These are phyloP conservation scores for Apis cerana DNA, from an alignment of 1,140 invertebrate genomes.

Conservation along the genomic window DNA sequence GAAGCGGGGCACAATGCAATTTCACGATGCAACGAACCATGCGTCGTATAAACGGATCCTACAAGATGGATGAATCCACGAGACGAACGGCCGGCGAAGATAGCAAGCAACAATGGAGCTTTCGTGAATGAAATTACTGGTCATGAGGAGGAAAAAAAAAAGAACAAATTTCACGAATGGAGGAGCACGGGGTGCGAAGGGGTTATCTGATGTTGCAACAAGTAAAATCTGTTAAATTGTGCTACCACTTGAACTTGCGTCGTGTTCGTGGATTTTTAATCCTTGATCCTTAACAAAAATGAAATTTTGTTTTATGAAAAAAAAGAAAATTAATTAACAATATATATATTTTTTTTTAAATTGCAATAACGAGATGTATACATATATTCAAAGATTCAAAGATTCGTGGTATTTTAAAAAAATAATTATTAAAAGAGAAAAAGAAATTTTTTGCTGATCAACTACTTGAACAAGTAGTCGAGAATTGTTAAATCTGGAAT, in stretches of 20 bases:
- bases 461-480: too few relatives aligned
- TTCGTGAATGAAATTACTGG: conserved; percentile 21
- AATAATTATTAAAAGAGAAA: too few relatives aligned
- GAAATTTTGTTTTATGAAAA: background rate
- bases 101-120: conserved; percentile 42
- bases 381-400: too few relatives aligned
- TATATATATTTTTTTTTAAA: too few relatives aligned
- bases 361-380: too few relatives aligned
- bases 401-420: too few relatives aligned
- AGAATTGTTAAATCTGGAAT: too few relatives aligned
- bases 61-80: conserved; percentile 41
- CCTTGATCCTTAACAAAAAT: background rate
- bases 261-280: background rate
- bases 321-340: too few relatives aligned
- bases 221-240: background rate
- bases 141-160: background rate
- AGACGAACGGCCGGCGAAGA: conserved; percentile 42
- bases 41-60: conserved; percentile 31
- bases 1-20: conserved; percentile 50
- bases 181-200: conserved; percentile 21
- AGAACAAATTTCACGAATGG: conserved; percentile 34
- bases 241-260: background rate
- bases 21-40: conserved; percentile 61
- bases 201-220: conserved; percentile 11
- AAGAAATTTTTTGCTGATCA: too few relatives aligned